Evolutionary conservation across 2,888 invertebrate genomes (phyloP).

Genomic region (Galerucella nymphaeae): DNA sequence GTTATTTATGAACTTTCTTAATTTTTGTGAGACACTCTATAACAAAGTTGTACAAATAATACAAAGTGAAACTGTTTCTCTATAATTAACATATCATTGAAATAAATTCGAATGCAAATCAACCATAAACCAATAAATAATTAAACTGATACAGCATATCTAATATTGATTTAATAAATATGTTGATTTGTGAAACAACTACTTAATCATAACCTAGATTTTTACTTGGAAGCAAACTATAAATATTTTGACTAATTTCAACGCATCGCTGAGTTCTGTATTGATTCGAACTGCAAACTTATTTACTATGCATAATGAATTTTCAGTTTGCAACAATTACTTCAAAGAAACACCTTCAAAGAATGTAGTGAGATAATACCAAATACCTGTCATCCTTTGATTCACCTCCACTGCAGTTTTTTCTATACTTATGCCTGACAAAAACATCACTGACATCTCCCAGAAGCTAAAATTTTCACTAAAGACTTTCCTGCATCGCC

Average conservation of each 20-base stretch:
- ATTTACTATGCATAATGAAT: background rate
- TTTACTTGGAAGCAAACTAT: constrained; percentile 3
- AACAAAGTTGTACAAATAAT: background rate
- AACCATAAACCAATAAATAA: constrained; percentile 20
- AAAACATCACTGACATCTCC: too few species aligned
- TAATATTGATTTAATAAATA: constrained; percentile 4
- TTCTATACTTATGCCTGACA: too few species aligned
- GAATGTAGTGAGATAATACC: too few species aligned
- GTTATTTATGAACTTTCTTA: too few species aligned
- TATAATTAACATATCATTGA: constrained; percentile 6
- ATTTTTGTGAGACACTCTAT: too few species aligned
- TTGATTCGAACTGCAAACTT: background rate
- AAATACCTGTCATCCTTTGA: too few species aligned
- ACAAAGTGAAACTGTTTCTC: background rate
- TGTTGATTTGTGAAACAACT: constrained; percentile 2
- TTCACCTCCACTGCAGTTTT: too few species aligned
- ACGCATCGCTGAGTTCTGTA: constrained; percentile 7
- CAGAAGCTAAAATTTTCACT: too few species aligned
- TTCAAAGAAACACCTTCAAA: too few species aligned
- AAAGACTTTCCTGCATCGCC: too few species aligned
- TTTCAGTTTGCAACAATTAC: too few species aligned
- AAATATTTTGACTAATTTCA: constrained; percentile 4
- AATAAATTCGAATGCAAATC: background rate
- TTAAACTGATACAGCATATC: constrained; percentile 3
- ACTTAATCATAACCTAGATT: constrained; percentile 13